phyloP scores from a whole-genome alignment of 2,113 vertebrate genomes.

The Gobiocypris rarus region DNA sequence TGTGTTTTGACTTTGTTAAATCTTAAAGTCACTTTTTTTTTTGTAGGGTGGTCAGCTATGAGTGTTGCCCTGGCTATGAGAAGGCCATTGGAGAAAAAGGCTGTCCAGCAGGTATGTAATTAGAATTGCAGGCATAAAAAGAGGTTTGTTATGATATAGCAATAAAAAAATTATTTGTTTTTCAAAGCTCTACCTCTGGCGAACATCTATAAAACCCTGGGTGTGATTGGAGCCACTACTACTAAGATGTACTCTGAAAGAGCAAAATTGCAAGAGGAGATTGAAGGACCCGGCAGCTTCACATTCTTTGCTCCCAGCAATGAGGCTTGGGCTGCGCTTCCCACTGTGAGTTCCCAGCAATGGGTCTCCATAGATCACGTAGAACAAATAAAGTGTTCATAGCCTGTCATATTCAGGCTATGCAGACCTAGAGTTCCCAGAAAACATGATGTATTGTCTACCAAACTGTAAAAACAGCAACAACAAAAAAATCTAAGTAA shows the following conservation, averaged over 20 bases:
- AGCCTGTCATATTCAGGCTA: neutral
- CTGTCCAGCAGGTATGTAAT: conserved; percentile 88
- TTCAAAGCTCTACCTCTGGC: conserved; percentile 87
- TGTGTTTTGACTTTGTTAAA: neutral
- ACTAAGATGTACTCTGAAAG: conserved; percentile 94
- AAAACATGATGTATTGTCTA: neutral
- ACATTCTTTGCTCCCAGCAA: conserved; percentile 98
- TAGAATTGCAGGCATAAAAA: neutral
- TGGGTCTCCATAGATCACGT: neutral
- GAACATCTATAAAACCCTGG: conserved; percentile 94
- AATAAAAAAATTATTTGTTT: conserved; percentile 19
- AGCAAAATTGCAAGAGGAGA: conserved; percentile 85
- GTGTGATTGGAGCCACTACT: conserved; percentile 86
- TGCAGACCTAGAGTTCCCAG: neutral
- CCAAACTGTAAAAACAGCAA: neutral
- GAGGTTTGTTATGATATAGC: neutral
- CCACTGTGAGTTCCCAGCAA: conserved; percentile 79
- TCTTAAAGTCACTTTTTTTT: conserved; percentile 15
- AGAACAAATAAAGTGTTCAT: conserved; percentile 5
- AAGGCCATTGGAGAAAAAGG: conserved; percentile 91
- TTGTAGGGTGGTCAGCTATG: conserved; percentile 91
- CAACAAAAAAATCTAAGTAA: neutral
- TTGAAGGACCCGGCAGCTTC: conserved; percentile 93
- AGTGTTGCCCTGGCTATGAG: conserved; percentile 97
- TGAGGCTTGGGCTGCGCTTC: conserved; percentile 88